These are phyloP conservation scores for Danionella cerebrum DNA, from an alignment of 2,113 vertebrate genomes.

Conservation along the genomic window DNA sequence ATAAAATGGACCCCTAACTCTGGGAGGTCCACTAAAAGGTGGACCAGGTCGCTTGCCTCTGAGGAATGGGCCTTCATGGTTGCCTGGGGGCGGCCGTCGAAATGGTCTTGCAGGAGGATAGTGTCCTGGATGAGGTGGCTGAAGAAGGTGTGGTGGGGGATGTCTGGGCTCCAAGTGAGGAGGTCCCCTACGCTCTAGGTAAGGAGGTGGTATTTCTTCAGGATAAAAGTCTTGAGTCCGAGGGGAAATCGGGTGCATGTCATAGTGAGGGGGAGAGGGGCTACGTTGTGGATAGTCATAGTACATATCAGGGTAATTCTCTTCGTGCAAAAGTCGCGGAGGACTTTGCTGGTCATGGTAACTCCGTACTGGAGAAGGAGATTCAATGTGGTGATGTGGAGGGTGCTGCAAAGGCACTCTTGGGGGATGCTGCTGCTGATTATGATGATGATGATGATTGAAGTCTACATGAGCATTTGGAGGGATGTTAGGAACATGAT, in stretches of 20 bases:
- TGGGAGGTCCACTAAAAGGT: slow-evolving; percentile 59
- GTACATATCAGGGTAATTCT: slow-evolving; percentile 44
- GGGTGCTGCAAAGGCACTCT: slow-evolving; percentile 41
- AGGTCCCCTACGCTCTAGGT: slow-evolving; percentile 8
- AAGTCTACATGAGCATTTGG: slow-evolving; percentile 12
- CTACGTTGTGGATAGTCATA: slow-evolving; percentile 47
- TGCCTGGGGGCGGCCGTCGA: slow-evolving; percentile 43
- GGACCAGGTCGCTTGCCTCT: slow-evolving; percentile 75
- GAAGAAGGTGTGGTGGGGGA: slow-evolving; percentile 37
- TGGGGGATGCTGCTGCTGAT: slow-evolving; percentile 38
- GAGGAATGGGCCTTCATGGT: slow-evolving; percentile 63
- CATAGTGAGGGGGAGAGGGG: slow-evolving; percentile 38
- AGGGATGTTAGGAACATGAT: background rate
- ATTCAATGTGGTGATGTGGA: slow-evolving; percentile 11
- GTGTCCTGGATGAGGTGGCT: slow-evolving; percentile 28
- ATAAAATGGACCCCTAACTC: slow-evolving; percentile 72
- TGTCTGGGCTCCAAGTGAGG: slow-evolving; percentile 27
- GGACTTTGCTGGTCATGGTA: slow-evolving; percentile 42
- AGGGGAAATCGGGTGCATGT: slow-evolving; percentile 38
- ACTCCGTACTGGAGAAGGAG: background rate
- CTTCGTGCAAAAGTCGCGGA: slow-evolving; percentile 41
- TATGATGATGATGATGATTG: no score
- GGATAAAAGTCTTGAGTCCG: slow-evolving; percentile 43
- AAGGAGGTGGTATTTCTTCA: slow-evolving; percentile 3
- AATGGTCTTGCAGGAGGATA: slow-evolving; percentile 44